These are phyloP conservation scores for Onychomys torridus DNA, from an alignment of 2,797 vertebrate species.

Conservation along the genomic window DNA sequence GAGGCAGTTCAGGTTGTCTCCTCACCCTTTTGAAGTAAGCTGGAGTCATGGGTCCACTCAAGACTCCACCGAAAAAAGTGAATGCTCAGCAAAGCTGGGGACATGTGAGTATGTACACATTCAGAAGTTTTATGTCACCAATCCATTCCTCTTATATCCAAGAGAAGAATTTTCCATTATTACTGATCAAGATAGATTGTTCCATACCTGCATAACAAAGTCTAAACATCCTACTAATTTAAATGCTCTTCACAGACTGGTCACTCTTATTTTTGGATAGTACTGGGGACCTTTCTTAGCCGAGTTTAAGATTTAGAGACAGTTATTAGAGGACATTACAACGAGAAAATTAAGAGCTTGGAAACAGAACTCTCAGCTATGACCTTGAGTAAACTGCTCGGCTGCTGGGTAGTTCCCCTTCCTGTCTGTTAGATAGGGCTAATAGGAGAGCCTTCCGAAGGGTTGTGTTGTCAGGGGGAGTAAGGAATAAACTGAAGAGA, in stretches of 20 bases:
- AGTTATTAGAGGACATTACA: neutral
- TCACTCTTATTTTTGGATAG: neutral
- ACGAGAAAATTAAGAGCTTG: neutral
- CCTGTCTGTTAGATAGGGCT: neutral
- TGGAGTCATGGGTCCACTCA: constrained; percentile 15
- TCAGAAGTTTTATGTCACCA: neutral
- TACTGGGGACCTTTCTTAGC: neutral
- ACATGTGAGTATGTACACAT: neutral
- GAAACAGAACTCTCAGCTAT: neutral
- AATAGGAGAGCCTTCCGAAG: neutral
- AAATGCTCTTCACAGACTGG: constrained; percentile 41
- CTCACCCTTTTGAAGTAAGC: constrained; percentile 42
- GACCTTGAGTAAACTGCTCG: neutral
- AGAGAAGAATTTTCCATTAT: neutral
- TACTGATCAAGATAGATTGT: neutral
- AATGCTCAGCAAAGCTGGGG: neutral
- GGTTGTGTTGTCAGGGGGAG: neutral
- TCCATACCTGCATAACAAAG: neutral
- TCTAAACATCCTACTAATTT: constrained; percentile 18
- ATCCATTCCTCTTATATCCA: neutral
- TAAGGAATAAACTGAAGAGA: neutral
- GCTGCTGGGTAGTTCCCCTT: constrained; percentile 12
- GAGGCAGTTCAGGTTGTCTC: neutral
- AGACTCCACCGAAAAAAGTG: neutral
- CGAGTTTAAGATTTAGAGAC: constrained; percentile 28